Percentiles rank a stretch among this genome's conserved stretches.
Evolutionary conservation across 2,797 vertebrate genomes (phyloP).

Genomic region (Premnoplex brunnescens): DNA sequence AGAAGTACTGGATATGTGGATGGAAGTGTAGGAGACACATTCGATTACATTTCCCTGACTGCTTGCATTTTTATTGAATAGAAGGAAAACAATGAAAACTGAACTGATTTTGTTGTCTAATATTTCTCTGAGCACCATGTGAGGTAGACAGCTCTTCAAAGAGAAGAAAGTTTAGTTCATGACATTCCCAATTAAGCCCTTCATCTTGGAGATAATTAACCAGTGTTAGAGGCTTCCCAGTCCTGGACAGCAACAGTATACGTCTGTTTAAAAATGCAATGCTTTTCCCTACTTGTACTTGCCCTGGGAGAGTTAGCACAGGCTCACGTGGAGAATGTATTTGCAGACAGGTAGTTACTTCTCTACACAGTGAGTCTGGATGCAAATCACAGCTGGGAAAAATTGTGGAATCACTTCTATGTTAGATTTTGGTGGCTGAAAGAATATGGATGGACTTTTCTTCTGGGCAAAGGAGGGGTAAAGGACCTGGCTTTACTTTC

Average conservation of each 20-base stretch:
- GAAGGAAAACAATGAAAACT: slow-evolving; percentile 65
- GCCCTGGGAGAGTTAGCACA: neutral
- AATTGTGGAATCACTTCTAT: neutral
- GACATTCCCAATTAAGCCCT: slow-evolving; percentile 60
- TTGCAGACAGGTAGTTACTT: neutral
- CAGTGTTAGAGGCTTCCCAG: slow-evolving; percentile 44
- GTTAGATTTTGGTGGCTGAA: neutral
- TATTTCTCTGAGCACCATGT: slow-evolving; percentile 68
- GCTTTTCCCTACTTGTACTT: neutral
- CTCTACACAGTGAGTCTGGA: neutral
- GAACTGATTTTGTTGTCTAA: slow-evolving; percentile 53
- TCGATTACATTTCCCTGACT: slow-evolving; percentile 25
- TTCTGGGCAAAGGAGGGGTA: neutral
- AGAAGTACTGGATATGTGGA: slow-evolving; percentile 27
- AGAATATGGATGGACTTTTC: neutral
- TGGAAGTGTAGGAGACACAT: slow-evolving; percentile 15
- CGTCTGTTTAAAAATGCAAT: neutral
- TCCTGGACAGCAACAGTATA: slow-evolving; percentile 39
- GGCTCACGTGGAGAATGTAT: neutral
- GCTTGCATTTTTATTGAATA: slow-evolving; percentile 42
- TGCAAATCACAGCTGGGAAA: neutral
- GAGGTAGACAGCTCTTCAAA: slow-evolving; percentile 64
- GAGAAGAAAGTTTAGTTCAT: slow-evolving; percentile 62
- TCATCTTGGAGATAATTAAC: slow-evolving; percentile 59
- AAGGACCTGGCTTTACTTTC: neutral